A percentile compares a stretch with the other conserved stretches of the same genome.
Evolutionary conservation across 2,797 vertebrate species (phyloP).

Genomic region (Rhinogobio ventralis): DNA sequence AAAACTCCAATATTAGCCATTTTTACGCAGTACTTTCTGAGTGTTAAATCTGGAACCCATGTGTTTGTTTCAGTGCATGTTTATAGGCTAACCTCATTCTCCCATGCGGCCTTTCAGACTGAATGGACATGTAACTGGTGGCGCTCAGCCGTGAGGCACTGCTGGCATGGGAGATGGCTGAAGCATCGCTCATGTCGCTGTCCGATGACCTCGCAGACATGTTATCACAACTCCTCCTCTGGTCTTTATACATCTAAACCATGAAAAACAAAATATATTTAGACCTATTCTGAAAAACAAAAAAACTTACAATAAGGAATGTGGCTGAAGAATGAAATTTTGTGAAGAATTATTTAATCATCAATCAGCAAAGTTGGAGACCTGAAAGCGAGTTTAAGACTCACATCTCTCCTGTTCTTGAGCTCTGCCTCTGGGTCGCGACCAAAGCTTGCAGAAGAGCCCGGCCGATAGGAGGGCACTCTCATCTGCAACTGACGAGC

Average conservation of each 20-base stretch:
- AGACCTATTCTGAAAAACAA: not conserved
- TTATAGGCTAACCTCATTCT: conserved; percentile 87
- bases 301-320: not conserved
- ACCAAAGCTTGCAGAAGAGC: conserved; percentile 86
- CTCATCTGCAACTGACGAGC: conserved; percentile 93
- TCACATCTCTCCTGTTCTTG: conserved; percentile 88
- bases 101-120: conserved; percentile 92
- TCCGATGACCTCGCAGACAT: conserved; percentile 95
- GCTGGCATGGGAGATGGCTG: conserved; percentile 95
- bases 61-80: not conserved
- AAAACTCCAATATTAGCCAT: not conserved
- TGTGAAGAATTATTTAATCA: not conserved
- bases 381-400: conserved; percentile 53
- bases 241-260: conserved; percentile 82
- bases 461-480: conserved; percentile 90
- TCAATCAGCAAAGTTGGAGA: not conserved
- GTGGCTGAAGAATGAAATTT: not conserved
- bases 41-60: not conserved
- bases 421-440: conserved; percentile 91
- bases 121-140: conserved; percentile 98
- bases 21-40: not conserved
- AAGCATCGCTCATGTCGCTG: conserved; percentile 95
- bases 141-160: conserved; percentile 98
- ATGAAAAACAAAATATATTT: not conserved
- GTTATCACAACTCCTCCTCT: conserved; percentile 94